Evolutionary conservation across 2,797 vertebrate genomes (phyloP).

Genomic region (Macropodus opercularis): DNA sequence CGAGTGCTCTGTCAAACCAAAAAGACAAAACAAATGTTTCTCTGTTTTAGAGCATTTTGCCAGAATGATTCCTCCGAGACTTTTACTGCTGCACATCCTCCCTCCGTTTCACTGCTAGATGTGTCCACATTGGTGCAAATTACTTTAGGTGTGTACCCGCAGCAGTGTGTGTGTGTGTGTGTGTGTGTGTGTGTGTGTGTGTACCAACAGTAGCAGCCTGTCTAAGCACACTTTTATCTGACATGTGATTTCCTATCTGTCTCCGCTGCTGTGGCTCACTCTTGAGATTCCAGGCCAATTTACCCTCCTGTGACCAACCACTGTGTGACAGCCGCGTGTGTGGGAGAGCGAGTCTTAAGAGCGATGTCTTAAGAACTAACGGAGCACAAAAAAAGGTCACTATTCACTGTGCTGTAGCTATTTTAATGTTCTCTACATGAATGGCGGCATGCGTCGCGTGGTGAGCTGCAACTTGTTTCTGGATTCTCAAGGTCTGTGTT

Average conservation of each 20-base stretch:
- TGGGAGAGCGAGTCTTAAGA: constrained; percentile 21
- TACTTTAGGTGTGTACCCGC: constrained; percentile 37
- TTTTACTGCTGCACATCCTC: not conserved
- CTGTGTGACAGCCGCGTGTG: constrained; percentile 64
- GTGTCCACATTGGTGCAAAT: constrained; percentile 22
- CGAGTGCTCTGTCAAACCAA: not conserved
- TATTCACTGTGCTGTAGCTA: constrained; percentile 7
- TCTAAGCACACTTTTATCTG: constrained; percentile 49
- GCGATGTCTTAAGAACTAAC: constrained; percentile 29
- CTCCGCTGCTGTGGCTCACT: constrained; percentile 41
- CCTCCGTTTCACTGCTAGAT: constrained; percentile 4
- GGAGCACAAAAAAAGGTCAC: constrained; percentile 32
- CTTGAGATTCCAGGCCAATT: constrained; percentile 64
- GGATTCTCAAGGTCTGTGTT: constrained; percentile 43
- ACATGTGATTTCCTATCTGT: constrained; percentile 55
- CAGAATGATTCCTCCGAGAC: not conserved
- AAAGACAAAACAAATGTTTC: not conserved
- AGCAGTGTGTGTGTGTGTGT: constrained; percentile 26
- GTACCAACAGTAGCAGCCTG: constrained; percentile 28
- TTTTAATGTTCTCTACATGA: constrained; percentile 41
- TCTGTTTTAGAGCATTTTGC: constrained; percentile 4
- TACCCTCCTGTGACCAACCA: constrained; percentile 65
- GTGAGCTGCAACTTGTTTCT: constrained; percentile 26
- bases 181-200: constrained; percentile 2
- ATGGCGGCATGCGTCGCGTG: constrained; percentile 30